Percentiles rank a stretch among this genome's conserved stretches.
These are phyloP conservation scores for Trogon surrucura DNA, from an alignment of 2,113 vertebrate species.

Conservation along the genomic window DNA sequence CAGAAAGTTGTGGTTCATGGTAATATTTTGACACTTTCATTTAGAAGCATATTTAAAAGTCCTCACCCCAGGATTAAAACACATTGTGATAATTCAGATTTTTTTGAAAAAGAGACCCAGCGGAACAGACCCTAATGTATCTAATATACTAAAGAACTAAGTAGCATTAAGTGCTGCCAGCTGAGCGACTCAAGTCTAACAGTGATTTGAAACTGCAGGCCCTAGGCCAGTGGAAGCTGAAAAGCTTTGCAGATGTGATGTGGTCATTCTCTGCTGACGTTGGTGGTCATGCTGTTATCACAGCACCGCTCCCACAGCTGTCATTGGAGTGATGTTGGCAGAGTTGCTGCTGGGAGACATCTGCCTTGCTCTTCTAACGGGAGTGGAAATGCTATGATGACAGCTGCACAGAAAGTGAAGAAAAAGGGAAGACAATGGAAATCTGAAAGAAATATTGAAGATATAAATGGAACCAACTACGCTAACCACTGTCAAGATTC, in stretches of 20 bases:
- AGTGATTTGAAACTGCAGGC: not conserved
- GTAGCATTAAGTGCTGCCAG: not conserved
- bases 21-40: not conserved
- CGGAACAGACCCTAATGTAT: not conserved
- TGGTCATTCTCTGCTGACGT: conserved; percentile 20
- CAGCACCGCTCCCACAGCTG: conserved; percentile 54
- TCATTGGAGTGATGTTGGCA: conserved; percentile 57
- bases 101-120: not conserved
- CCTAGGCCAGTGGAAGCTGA: conserved; percentile 5
- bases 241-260: conserved; percentile 63
- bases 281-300: conserved; percentile 41
- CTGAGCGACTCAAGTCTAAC: not conserved
- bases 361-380: conserved; percentile 9
- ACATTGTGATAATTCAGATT: not conserved
- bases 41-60: not conserved
- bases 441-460: not conserved
- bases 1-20: not conserved
- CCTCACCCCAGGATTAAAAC: not conserved
- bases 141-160: not conserved
- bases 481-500: not conserved
- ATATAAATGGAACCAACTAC: not conserved
- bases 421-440: conserved; percentile 38
- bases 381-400: conserved; percentile 21
- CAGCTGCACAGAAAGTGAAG: conserved; percentile 61
- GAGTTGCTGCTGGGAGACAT: conserved; percentile 40